Conservation (phyloP, 2,888 invertebrate genomes). For the Tenodera sinensis region DNA sequence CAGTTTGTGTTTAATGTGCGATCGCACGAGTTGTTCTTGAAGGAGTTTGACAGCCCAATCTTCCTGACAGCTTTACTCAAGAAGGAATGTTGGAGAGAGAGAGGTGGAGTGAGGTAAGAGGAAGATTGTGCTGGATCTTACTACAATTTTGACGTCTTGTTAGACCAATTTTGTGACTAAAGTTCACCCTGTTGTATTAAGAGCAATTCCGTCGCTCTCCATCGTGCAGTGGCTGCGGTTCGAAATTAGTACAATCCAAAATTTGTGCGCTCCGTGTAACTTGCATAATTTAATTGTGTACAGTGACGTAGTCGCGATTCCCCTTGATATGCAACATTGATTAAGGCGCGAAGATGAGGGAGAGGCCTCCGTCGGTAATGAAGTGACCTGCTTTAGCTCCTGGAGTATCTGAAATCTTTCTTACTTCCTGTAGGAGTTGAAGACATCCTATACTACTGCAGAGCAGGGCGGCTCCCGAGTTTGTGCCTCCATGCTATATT, state of each 20-base stretch:
- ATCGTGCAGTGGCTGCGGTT: slow-evolving; percentile 8
- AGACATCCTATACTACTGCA: neutral
- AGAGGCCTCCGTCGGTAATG: slow-evolving; percentile 1
- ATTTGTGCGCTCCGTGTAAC: slow-evolving; percentile 5
- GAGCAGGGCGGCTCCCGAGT: too few species aligned
- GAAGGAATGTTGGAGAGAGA: neutral
- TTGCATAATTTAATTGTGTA: slow-evolving; percentile 16
- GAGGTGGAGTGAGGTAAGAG: neutral
- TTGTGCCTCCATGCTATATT: too few species aligned
- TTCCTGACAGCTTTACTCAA: neutral
- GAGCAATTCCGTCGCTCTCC: slow-evolving; percentile 7
- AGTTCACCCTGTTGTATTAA: slow-evolving; percentile 16
- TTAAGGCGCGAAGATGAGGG: neutral
- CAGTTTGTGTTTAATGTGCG: neutral
- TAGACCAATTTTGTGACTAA: slow-evolving; percentile 16
- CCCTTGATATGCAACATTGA: slow-evolving; percentile 13
- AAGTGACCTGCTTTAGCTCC: neutral
- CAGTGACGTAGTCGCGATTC: neutral
- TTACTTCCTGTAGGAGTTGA: neutral
- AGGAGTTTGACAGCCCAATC: neutral
- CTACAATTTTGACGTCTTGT: slow-evolving; percentile 19
- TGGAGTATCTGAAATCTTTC: neutral
- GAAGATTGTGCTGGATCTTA: neutral
- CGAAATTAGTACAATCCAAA: slow-evolving; percentile 17
- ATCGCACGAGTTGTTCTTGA: neutral